A percentile compares a stretch with the other conserved stretches of the same genome.
Conservation (phyloP, 2,797 vertebrate genomes). For the Paguma larvata region DNA sequence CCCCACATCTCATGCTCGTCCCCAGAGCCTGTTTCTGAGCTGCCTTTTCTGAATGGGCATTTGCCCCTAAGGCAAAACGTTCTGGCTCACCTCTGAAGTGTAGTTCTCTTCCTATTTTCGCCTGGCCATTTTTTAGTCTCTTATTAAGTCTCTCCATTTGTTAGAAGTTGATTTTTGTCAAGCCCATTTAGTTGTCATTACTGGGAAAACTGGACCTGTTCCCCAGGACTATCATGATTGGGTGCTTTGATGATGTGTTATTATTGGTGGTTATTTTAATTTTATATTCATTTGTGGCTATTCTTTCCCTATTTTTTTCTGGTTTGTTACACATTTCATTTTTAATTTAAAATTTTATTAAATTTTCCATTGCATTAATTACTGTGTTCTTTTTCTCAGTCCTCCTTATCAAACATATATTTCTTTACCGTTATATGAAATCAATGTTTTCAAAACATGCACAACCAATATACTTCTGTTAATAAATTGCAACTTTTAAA, state of each 20-base stretch:
- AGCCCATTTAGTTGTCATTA: background rate
- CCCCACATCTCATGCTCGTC: background rate
- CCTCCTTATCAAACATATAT: background rate
- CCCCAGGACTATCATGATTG: background rate
- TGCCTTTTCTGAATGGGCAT: background rate
- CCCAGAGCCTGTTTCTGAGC: background rate
- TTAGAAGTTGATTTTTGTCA: background rate
- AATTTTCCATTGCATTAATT: background rate
- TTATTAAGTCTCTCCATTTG: background rate
- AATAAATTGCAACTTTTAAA: background rate
- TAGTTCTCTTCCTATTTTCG: background rate
- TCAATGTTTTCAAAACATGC: background rate
- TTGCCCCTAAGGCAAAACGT: background rate
- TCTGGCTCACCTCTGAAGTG: background rate
- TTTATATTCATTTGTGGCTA: background rate
- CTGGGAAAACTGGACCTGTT: background rate
- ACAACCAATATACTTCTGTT: background rate
- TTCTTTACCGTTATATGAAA: background rate
- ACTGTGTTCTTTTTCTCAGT: background rate
- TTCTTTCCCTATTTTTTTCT: background rate
- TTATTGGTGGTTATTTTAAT: constrained; percentile 8
- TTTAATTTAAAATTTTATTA: background rate
- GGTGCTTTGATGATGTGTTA: background rate
- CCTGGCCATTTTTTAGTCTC: background rate
- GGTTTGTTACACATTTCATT: background rate